phyloP scores from a whole-genome alignment of 2,797 vertebrate genomes.

The Tangara arthus region DNA sequence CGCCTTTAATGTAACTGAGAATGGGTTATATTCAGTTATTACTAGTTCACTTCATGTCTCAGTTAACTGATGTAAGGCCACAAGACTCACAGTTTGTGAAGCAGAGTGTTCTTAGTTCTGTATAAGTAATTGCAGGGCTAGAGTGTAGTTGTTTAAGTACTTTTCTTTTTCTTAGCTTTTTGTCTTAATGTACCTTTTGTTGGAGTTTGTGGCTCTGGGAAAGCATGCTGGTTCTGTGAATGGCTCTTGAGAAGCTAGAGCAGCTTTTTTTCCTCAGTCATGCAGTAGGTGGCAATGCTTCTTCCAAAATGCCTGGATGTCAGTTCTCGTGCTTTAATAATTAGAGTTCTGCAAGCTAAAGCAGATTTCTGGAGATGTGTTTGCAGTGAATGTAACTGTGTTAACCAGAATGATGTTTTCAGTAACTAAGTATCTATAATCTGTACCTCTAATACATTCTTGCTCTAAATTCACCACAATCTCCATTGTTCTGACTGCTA shows the following conservation, averaged over 20 bases:
- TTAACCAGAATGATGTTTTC: background rate
- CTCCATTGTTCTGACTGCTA: background rate
- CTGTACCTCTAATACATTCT: background rate
- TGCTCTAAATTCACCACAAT: background rate
- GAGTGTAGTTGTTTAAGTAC: background rate
- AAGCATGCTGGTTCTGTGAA: background rate
- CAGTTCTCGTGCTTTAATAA: background rate
- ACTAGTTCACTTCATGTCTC: background rate
- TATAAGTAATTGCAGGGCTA: background rate
- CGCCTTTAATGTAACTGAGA: background rate
- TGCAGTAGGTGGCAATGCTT: constrained; percentile 20
- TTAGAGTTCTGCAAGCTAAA: background rate
- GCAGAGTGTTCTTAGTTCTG: background rate
- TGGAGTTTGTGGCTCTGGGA: background rate
- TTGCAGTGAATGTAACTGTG: background rate
- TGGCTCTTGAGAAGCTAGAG: background rate
- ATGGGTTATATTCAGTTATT: background rate
- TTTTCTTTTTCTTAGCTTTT: background rate
- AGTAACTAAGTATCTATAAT: background rate
- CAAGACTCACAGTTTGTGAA: background rate
- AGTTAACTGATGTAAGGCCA: background rate
- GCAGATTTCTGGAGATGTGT: background rate
- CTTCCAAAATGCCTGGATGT: background rate
- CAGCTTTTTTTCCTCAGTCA: background rate
- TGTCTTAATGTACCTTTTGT: background rate